phyloP scores from a whole-genome alignment of 1,140 invertebrate species.

The Macrocentrus cingulum region DNA sequence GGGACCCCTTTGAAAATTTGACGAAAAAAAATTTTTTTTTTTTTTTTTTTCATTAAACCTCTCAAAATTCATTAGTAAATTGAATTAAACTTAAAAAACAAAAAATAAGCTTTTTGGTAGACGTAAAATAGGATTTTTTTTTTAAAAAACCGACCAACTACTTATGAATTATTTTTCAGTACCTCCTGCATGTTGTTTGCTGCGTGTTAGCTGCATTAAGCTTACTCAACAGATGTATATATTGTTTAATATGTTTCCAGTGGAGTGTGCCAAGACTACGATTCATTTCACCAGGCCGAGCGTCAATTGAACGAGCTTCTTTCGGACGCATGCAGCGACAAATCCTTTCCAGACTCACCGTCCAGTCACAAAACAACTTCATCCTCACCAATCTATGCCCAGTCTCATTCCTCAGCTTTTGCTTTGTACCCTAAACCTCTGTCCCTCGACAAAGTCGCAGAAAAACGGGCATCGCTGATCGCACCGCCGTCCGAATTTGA shows the following conservation, averaged over 20 bases:
- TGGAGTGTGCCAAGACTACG: conserved; percentile 59
- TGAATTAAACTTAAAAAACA: no score
- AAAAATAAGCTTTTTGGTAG: no score
- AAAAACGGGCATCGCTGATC: conserved; percentile 51
- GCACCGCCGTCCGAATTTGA: conserved; percentile 54
- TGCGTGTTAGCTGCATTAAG: neutral
- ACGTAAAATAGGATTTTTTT: no score
- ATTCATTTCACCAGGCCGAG: conserved; percentile 69
- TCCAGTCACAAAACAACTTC: conserved; percentile 25
- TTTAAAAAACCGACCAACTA: no score
- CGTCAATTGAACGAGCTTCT: conserved; percentile 71
- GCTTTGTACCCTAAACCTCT: conserved; percentile 44
- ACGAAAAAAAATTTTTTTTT: no score
- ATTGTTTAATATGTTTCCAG: conserved; percentile 41
- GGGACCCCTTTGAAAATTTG: no score
- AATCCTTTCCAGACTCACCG: conserved; percentile 36
- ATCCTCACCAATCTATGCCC: conserved; percentile 35
- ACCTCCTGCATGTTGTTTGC: neutral
- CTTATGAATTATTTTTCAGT: neutral
- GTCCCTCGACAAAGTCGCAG: neutral
- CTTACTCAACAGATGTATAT: neutral
- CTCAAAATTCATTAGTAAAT: no score
- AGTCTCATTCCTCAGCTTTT: conserved; percentile 57
- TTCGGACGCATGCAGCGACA: conserved; percentile 49
- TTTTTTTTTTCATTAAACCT: no score